Evolutionary conservation across 2,888 invertebrate species (phyloP), one percentile per base, ranked within the genome.

Genomic region (Diarsia mendica): DNA sequence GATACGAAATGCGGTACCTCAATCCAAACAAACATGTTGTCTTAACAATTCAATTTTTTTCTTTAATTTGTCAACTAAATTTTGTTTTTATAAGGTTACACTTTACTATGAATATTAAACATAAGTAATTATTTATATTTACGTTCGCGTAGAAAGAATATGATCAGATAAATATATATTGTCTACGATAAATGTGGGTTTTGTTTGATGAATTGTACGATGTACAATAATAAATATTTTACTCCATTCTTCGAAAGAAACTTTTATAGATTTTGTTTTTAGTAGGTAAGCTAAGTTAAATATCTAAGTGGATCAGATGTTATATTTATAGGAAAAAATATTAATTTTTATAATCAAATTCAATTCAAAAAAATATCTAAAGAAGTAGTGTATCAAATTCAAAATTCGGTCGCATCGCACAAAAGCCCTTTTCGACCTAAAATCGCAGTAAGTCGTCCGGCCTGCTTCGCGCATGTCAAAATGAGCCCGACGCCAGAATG

Each of bases 381-480:
- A 28, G n/a, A 58, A 23, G 6, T 72, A 23, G 74, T 28, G 28
- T 33, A 33, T 66, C 77, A 88, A 75, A 87, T 85, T 88, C 49
- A 66, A 78, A 74, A 82, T 83, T 73, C 23, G 49, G 49, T 79
- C 60, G 55, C 49, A 64, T 70, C 72, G 72, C 51, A 87, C 87
- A 84, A 87, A 91, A 73, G 91, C 77, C 88, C 88, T 92, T 93
- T 85, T 83, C 72, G 72, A 79, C 61, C 48, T 68, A 76, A 73
- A 77, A 67, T 72, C 69, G 23, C 48, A 73, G 70, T 80, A 69
- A 82, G 80, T 77, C 84, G 80, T 78, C 85, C 77, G 90, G 88
- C 75, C 72, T 70, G 85, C 80, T 92, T 82, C 91, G 94, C 94
- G 94, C 94, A 94, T 93, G 94, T 82, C 93, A 80, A 89, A 87